Evolutionary conservation across 2,888 invertebrate genomes (phyloP).

Genomic region (Dasysyrphus tricinctus): DNA sequence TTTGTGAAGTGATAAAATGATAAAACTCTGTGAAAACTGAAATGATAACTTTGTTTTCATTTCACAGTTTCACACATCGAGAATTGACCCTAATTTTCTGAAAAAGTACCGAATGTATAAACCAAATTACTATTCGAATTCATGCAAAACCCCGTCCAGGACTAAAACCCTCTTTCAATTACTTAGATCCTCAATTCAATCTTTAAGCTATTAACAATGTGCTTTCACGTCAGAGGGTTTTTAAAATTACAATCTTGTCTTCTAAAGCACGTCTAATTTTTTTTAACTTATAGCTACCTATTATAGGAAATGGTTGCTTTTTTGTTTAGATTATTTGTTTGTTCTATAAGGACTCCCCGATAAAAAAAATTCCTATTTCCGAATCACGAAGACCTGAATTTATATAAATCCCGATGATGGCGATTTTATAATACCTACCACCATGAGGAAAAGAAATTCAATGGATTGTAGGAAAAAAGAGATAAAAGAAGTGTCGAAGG

Average conservation of each 20-base stretch:
- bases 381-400: background rate
- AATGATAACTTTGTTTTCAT: no score
- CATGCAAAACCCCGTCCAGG: no score
- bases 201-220: background rate
- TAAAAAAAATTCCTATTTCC: background rate
- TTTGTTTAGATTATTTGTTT: background rate
- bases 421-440: background rate
- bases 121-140: no score
- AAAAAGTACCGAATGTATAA: no score
- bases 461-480: background rate
- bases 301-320: background rate
- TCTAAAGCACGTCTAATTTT: constrained; percentile 2
- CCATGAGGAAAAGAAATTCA: background rate
- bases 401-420: background rate
- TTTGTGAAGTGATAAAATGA: no score
- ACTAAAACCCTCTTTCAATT: no score
- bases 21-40: no score
- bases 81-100: no score
- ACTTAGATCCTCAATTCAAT: background rate
- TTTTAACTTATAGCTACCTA: background rate
- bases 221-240: background rate
- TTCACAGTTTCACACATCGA: no score
- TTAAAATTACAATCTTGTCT: constrained; percentile 1
- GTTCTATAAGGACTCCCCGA: background rate
- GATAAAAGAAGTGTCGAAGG: constrained; percentile 3